Conservation (phyloP, 2,113 vertebrate species). For the Coptodon rendalli region DNA sequence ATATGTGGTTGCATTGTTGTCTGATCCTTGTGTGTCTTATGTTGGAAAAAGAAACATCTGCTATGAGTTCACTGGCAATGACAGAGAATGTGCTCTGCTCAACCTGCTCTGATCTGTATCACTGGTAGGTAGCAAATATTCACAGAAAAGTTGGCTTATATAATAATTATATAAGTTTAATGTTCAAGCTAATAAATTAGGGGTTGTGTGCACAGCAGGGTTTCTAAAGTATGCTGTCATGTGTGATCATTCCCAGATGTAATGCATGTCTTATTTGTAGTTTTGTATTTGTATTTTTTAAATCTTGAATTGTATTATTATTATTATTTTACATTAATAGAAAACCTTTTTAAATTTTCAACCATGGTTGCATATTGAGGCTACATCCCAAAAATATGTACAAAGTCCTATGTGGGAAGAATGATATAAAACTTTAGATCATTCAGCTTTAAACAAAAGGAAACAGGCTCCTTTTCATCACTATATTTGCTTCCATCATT, state of each 20-base stretch:
- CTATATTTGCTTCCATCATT: not conserved
- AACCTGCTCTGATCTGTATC: slow-evolving; percentile 73
- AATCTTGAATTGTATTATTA: not conserved
- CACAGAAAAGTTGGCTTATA: not conserved
- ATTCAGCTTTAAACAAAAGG: not conserved
- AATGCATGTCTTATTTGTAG: not conserved
- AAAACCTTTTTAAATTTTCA: not conserved
- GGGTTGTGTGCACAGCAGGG: not conserved
- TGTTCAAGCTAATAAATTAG: not conserved
- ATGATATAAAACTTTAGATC: not conserved
- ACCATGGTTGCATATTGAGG: not conserved
- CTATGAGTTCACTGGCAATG: slow-evolving; percentile 80
- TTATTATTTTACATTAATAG: not conserved
- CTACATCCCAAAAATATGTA: not conserved
- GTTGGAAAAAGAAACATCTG: slow-evolving; percentile 83
- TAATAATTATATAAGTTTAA: not conserved
- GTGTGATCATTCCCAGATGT: not conserved
- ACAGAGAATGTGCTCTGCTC: slow-evolving; percentile 80
- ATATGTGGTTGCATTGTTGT: not conserved
- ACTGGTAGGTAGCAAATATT: slow-evolving; percentile 49
- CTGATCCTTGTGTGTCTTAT: not conserved
- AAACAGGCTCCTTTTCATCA: not conserved
- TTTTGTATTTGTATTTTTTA: not conserved
- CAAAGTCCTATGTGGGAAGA: not conserved
- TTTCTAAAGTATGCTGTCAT: slow-evolving; percentile 8